Base-by-base conservation (phyloP, 1,140 invertebrate genomes). In the Lepeophtheirus salmonis region DNA sequence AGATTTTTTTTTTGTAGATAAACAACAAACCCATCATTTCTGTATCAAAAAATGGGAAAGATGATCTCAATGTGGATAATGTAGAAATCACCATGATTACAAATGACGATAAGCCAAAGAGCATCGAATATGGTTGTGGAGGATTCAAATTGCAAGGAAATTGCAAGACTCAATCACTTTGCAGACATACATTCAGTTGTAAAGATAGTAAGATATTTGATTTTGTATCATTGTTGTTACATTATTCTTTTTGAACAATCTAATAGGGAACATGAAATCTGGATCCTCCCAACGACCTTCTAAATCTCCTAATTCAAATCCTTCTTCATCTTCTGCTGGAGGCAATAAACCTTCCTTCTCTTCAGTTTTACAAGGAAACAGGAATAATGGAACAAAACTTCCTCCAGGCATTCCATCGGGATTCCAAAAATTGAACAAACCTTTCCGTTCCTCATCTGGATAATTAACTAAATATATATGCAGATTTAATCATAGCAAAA, bases 1-100 rank as follows among this genome's bases (percentile, higher is more conserved):
- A 12, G 16, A 52, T 52, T 12, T 52, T 52, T 52, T 21, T 52
- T 52, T 52, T 16, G n/a, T 52, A 52, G 50, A 16, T 52, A 10
- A 52, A 16, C 20, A 52, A 52, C 21, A 22, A 16, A 21, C 50
- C 50, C 4, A 22, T 21, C n/a, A 12, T 52, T 21, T 18, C n/a
- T 10, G 21, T 52, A 4, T 6, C n/a, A 6, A 52, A 52, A 21
- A 52, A 52, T 52, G 50, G 50, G 4, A 52, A 52, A 16, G 50
- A 52, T 52, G 50, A 52, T 52, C 20, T 21, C 4, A 22, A 4
- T 12, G 12, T 52, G 4, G 16, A 22, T 4, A 21, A 22, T 22
- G n/a, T 22, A 6, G 4, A 16, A 12, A 18, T 52, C 6, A 18
- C n/a, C 12, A 52, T 52, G 50, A 52, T 18, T 4, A 52, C n/a